phyloP scores from a whole-genome alignment of 2,113 vertebrate species.

The Aplodontia rufa region DNA sequence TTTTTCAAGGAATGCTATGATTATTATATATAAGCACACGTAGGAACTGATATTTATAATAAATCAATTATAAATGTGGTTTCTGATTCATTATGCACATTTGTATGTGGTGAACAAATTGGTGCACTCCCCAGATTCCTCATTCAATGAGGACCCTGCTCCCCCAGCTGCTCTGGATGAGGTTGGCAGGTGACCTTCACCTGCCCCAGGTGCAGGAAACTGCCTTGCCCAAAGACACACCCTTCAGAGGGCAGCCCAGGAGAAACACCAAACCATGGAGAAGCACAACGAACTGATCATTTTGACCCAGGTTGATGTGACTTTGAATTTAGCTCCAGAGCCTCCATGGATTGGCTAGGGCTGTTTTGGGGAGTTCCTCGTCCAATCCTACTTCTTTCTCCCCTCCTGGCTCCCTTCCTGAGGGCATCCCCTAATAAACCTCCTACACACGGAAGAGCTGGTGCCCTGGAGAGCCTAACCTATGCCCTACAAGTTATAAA shows the following conservation, averaged over 20 bases:
- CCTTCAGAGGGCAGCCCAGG: neutral
- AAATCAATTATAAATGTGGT: neutral
- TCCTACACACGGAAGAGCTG: neutral
- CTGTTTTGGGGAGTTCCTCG: neutral
- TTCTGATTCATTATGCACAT: neutral
- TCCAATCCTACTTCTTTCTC: neutral
- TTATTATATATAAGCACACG: neutral
- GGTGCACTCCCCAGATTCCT: neutral
- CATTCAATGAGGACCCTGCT: neutral
- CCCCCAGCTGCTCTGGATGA: neutral
- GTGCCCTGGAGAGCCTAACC: neutral
- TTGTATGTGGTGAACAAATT: neutral
- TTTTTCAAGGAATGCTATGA: neutral
- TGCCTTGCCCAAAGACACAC: neutral
- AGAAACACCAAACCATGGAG: accelerated
- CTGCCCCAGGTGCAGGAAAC: neutral
- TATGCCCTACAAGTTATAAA: neutral
- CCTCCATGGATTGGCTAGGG: neutral
- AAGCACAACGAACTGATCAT: neutral
- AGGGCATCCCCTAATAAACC: neutral
- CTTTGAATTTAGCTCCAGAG: neutral
- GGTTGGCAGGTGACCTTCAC: neutral
- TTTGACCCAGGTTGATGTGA: neutral
- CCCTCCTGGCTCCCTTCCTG: too few relatives aligned
- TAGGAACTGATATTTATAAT: neutral